Evolutionary conservation across 2,113 vertebrate genomes (phyloP), one percentile per base, ranked within the genome.

Genomic region (Anhinga rufa): DNA sequence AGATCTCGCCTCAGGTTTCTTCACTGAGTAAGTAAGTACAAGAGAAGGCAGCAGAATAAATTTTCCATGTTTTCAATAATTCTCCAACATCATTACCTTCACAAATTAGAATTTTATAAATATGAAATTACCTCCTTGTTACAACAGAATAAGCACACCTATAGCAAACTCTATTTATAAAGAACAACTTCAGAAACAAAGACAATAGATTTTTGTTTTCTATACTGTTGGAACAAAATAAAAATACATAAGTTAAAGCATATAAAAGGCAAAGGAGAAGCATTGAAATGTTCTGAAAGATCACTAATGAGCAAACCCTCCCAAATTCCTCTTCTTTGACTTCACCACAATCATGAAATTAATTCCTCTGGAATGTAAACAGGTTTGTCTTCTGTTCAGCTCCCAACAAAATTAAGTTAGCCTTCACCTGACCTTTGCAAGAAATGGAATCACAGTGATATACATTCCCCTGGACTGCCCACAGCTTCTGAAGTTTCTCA

Each of bases 291-390:
- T 17, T 58, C 48, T 83, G 79, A 90, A 90, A 93, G 80, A 84
- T 57, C 51, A 34, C 60, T 75, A 86, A 90, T 12, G 42, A 88
- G 13, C 32, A 92, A 92, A 93, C 26, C 22, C 42, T 77, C 71
- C 71, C 68, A 90, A 88, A 96, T 92, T 88, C 87, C 75, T 85
- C 40, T 82, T 79, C 71, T 92, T 96, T 93, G 85, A 93, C 55
- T 90, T 96, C 72, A 88, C 38, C 25, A 25, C 64, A 77, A 55
- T 48, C 55, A 83, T 29, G 11, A 90, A 76, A 88, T 62, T 65
- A 83, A 94, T 71, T 92, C 46, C 68, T 83, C 38, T 78, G 72
- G 91, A 93, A 96, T 20, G 9, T 75, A 92, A 96, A 92, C 68
- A 95, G 64, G 79, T 96, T 96, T 96, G 22, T 71, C 52, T 95